A percentile compares a stretch with the other conserved stretches of the same genome.
Evolutionary conservation across 2,888 invertebrate species (phyloP).

Genomic region (Malthinus seriepunctatus): DNA sequence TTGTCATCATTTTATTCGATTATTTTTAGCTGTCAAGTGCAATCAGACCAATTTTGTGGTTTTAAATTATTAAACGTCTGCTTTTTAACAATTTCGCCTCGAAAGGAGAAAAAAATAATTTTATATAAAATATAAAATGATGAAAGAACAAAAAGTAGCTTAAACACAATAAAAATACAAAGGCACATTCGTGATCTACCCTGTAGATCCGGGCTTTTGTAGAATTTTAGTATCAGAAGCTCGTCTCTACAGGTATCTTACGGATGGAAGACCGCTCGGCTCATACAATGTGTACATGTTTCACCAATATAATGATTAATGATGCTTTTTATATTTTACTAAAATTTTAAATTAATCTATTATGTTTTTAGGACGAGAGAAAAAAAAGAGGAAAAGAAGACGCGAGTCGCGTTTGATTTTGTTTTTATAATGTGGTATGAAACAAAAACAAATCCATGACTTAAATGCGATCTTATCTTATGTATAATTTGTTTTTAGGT

Average conservation of each 20-base stretch:
- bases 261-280: constrained; percentile 89
- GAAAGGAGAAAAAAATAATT: too few relatives aligned
- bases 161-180: constrained; percentile 20
- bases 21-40: constrained; percentile 44
- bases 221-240: constrained; percentile 89
- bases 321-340: constrained; percentile 4
- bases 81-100: too few relatives aligned
- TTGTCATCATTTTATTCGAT: constrained; percentile 48
- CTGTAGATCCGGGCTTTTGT: constrained; percentile 99
- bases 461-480: too few relatives aligned
- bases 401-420: too few relatives aligned
- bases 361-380: background rate
- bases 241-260: constrained; percentile 99
- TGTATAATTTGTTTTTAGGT: too few relatives aligned
- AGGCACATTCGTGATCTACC: constrained; percentile 98
- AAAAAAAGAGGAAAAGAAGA: too few relatives aligned
- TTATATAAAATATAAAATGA: background rate
- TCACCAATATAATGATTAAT: constrained; percentile 6
- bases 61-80: background rate
- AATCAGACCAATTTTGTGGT: constrained; percentile 1
- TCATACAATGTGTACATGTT: constrained; percentile 7
- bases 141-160: background rate
- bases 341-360: constrained; percentile 4
- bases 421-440: too few relatives aligned
- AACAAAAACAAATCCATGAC: too few relatives aligned